A percentile compares a stretch with the other conserved stretches of the same genome.
These are phyloP conservation scores for Chironex yamaguchii DNA, from an alignment of 30 jellyfish, hydroid and myxozoan species.

Conservation along the genomic window DNA sequence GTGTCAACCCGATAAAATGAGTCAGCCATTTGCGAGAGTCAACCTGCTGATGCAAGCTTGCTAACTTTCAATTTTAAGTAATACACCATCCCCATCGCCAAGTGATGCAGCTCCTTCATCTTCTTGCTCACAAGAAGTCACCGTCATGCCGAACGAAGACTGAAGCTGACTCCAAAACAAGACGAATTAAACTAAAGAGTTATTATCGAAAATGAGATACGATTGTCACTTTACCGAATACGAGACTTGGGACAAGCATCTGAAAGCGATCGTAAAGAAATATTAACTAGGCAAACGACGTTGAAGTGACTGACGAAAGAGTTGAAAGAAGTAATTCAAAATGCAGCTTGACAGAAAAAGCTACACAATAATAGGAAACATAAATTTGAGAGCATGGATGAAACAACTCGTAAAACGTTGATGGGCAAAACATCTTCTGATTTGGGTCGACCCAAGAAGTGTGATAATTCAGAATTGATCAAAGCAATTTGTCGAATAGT, in stretches of 20 bases:
- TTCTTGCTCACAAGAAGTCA: neutral
- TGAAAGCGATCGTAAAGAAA: neutral
- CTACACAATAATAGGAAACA: too few relatives aligned
- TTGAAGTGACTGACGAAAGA: neutral
- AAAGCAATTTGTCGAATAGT: too few relatives aligned
- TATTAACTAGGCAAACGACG: neutral
- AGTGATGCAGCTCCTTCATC: neutral
- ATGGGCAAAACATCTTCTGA: too few relatives aligned
- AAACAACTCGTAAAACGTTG: too few relatives aligned
- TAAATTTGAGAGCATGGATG: too few relatives aligned
- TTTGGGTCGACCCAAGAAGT: too few relatives aligned
- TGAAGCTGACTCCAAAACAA: neutral
- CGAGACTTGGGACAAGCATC: neutral
- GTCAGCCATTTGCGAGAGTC: neutral
- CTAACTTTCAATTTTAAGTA: too few relatives aligned
- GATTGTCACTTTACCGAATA: neutral
- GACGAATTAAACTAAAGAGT: neutral
- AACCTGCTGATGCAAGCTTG: neutral
- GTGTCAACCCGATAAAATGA: neutral
- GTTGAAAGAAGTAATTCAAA: neutral
- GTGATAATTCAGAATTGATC: too few relatives aligned
- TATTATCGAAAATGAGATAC: neutral
- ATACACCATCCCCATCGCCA: neutral
- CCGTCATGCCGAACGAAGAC: neutral
- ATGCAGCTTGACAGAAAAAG: neutral